Base-by-base conservation (phyloP, 2,113 vertebrate genomes). In the Sinocyclocheilus grahami region DNA sequence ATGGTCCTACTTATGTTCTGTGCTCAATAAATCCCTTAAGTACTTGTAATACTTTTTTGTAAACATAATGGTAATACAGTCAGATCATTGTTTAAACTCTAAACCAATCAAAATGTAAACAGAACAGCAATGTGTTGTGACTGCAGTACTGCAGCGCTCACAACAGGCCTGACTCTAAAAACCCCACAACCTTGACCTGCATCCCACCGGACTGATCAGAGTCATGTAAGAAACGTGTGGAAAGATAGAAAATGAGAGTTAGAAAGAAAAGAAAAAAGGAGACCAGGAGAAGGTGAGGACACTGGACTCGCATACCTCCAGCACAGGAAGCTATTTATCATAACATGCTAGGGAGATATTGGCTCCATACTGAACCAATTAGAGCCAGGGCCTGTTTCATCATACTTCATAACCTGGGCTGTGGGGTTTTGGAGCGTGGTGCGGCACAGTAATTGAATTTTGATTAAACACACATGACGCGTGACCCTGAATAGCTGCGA, bases 381-480 rank as follows among this genome's bases (percentile, higher is more conserved):
- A 97, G 95, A 94, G 93, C 74, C 93, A 37, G 93, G 89, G 93
- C 93, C 94, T 93, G 95, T 97, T 96, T 96, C 95, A 95, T 97
- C 96, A 96, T 96, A 94, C 94, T 96, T 96, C 95, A 96, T 96
- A 96, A 97, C 95, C 95, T 93, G 93, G 94, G 94, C 95, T 94
- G 84, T 94, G 95, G 95, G 95, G 93, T 95, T 96, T 95, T 94
- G 93, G 94, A 95, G 96, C 95, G 94, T 94, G 94, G 94, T 94
- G 94, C 94, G 92, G 95, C 93, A 94, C 94, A 94, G 95, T 96
- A 96, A 97, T 96, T 97, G 95, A 96, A 96, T 96, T 97, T 96
- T 97, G 96, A 97, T 97, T 95, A 96, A 97, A 97, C 95, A 95
- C 96, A 97, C 95, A 96, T 97, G 96, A 95, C 95, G 95, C 94